These are phyloP conservation scores for Pterocles gutturalis DNA, from an alignment of 2,113 vertebrate species.

Conservation along the genomic window DNA sequence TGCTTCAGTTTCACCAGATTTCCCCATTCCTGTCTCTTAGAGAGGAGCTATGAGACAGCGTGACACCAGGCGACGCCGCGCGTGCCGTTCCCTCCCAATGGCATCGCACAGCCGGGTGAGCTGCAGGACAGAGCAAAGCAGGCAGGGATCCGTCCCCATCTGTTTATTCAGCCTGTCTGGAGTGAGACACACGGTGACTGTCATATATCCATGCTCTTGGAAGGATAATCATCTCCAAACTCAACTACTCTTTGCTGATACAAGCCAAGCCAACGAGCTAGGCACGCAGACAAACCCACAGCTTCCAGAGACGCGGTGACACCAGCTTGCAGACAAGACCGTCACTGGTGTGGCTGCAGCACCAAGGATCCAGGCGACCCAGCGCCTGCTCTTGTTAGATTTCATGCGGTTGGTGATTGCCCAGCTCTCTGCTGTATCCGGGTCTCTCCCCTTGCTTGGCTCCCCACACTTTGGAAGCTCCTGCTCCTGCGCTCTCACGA, in stretches of 20 bases:
- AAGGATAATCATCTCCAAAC: background rate
- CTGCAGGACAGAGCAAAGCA: background rate
- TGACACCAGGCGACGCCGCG: background rate
- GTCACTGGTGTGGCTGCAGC: fast-evolving
- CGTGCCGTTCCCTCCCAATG: background rate
- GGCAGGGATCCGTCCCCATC: background rate
- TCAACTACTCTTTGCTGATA: background rate
- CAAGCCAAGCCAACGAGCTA: background rate
- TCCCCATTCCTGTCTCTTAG: background rate
- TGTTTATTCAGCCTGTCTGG: background rate
- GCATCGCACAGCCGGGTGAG: background rate
- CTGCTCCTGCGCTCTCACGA: too few species aligned
- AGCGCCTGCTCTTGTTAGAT: too few species aligned
- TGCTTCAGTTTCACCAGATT: background rate
- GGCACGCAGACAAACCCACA: background rate
- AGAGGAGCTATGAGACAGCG: background rate
- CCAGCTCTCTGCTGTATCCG: too few species aligned
- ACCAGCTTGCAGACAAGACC: background rate
- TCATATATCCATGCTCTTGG: background rate
- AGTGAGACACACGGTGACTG: background rate
- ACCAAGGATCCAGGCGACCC: background rate
- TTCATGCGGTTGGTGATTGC: too few species aligned
- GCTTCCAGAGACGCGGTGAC: background rate
- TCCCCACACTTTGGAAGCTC: too few species aligned
- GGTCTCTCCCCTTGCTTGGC: too few species aligned